A percentile compares a stretch with the other conserved stretches of the same genome.
Evolutionary conservation across 2,888 invertebrate genomes (phyloP).

Genomic region (Barypeithes pellucidus): DNA sequence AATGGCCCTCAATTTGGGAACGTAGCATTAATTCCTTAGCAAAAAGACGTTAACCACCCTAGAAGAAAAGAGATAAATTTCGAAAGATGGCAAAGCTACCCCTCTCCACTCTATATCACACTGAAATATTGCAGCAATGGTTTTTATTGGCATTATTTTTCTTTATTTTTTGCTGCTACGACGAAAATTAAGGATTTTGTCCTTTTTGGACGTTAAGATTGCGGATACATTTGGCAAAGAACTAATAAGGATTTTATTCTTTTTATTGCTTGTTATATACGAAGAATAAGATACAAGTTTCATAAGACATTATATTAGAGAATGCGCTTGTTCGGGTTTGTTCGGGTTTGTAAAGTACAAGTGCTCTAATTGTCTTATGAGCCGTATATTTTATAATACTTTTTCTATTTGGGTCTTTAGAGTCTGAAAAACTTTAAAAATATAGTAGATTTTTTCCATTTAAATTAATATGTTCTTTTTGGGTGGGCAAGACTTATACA

Average conservation of each 20-base stretch:
- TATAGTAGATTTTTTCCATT: too few relatives aligned
- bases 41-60: slow-evolving; percentile 18
- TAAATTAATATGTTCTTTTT: too few relatives aligned
- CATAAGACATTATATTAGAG: too few relatives aligned
- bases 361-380: too few relatives aligned
- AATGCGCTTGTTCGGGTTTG: too few relatives aligned
- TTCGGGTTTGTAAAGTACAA: too few relatives aligned
- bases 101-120: slow-evolving; percentile 16
- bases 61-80: slow-evolving; percentile 26
- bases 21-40: slow-evolving; percentile 1
- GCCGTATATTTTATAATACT: too few relatives aligned
- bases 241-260: not conserved
- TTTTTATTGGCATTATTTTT: slow-evolving; percentile 3
- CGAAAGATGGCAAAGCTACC: slow-evolving; percentile 10
- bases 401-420: too few relatives aligned
- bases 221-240: slow-evolving; percentile 2
- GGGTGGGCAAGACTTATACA: too few relatives aligned
- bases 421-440: too few relatives aligned
- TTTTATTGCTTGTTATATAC: not conserved
- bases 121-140: slow-evolving; percentile 18
- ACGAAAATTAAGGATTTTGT: slow-evolving; percentile 10
- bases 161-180: slow-evolving; percentile 20
- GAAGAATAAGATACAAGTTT: too few relatives aligned
- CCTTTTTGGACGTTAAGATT: slow-evolving; percentile 2
- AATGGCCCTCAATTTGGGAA: not conserved